Percentiles rank a stretch among this genome's conserved stretches.
Conservation (phyloP, 2,113 vertebrate species). For the Cololabis saira region DNA sequence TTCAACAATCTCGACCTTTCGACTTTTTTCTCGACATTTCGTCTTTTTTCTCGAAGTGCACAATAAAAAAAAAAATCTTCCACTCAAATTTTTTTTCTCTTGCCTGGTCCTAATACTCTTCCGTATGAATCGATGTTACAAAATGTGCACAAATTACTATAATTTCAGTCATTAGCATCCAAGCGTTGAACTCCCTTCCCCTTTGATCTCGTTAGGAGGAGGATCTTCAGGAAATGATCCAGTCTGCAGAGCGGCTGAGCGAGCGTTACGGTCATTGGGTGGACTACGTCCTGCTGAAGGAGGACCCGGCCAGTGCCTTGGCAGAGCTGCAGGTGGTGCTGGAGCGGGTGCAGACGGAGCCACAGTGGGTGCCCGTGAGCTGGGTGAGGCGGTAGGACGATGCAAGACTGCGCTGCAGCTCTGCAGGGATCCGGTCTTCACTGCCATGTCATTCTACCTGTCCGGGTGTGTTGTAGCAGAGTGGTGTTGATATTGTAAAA, state of each 20-base stretch:
- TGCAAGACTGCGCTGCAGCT: background rate
- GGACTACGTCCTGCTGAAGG: conserved; percentile 88
- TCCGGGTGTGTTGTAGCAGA: conserved; percentile 8
- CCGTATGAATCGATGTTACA: too few relatives aligned
- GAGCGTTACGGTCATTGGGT: conserved; percentile 89
- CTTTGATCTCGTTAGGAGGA: conserved; percentile 78
- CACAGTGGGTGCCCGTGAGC: conserved; percentile 89
- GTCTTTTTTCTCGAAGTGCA: too few relatives aligned
- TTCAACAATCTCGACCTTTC: too few relatives aligned
- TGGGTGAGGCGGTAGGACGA: conserved; percentile 86
- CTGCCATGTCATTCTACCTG: conserved; percentile 29
- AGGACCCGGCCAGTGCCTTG: conserved; percentile 84
- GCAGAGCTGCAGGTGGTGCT: conserved; percentile 85
- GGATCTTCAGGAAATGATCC: conserved; percentile 87
- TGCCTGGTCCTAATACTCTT: too few relatives aligned
- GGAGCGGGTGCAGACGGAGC: conserved; percentile 85
- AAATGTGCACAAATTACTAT: too few relatives aligned
- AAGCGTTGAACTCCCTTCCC: background rate
- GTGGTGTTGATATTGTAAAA: conserved; percentile 13
- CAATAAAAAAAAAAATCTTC: too few relatives aligned
- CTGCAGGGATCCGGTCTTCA: conserved; percentile 16
- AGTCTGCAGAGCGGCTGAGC: conserved; percentile 88
- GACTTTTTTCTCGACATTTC: too few relatives aligned
- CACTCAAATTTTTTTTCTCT: too few relatives aligned
- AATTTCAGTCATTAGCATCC: too few relatives aligned